Conservation (phyloP, 2,797 vertebrate genomes). For the Nasua narica region DNA sequence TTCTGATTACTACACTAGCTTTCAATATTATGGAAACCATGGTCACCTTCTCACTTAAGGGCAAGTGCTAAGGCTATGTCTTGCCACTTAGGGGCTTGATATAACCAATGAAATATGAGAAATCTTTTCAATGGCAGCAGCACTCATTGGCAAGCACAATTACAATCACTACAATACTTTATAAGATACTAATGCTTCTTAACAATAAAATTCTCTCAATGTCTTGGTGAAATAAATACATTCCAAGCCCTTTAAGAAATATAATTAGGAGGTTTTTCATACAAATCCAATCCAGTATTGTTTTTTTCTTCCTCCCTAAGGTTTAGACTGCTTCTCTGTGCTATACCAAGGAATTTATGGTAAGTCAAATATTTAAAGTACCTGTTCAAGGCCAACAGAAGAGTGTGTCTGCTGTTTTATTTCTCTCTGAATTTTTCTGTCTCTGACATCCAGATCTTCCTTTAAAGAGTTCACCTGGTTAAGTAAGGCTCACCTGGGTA, state of each 20-base stretch:
- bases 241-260: not conserved
- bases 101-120: not conserved
- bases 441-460: not conserved
- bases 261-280: not conserved
- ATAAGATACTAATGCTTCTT: not conserved
- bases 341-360: not conserved
- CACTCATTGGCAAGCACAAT: not conserved
- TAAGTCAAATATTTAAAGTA: not conserved
- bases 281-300: not conserved
- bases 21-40: not conserved
- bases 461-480: not conserved
- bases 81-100: not conserved
- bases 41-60: not conserved
- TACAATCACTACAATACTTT: not conserved
- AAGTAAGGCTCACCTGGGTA: not conserved
- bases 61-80: not conserved
- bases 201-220: not conserved
- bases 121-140: not conserved
- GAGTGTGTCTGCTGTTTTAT: not conserved
- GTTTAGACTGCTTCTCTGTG: not conserved
- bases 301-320: not conserved
- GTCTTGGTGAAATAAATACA: not conserved
- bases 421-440: not conserved
- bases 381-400: not conserved
- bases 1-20: not conserved